These are phyloP conservation scores for Thermophis baileyi DNA, from an alignment of 2,113 vertebrate species.

Conservation along the genomic window DNA sequence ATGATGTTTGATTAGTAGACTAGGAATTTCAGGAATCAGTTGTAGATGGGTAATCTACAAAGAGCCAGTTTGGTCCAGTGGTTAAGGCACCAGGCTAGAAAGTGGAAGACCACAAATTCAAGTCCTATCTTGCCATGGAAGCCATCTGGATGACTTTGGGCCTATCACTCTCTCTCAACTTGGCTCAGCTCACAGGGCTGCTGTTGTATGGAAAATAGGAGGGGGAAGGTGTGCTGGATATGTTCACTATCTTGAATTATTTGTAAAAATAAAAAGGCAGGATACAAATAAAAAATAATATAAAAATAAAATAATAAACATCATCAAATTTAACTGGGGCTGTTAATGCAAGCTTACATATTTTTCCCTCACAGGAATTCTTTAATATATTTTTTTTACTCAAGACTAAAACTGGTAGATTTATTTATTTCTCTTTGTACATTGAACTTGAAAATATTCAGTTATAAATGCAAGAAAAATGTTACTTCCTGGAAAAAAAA, in stretches of 20 bases:
- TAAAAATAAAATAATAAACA: not conserved
- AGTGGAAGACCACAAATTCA: not conserved
- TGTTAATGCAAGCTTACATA: not conserved
- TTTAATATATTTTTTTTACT: not conserved
- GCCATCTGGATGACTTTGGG: not conserved
- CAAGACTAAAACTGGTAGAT: not conserved
- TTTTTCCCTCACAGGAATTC: no score
- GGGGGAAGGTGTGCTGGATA: not conserved
- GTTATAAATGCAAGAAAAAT: not conserved
- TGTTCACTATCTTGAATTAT: no score
- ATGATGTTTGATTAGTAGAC: not conserved
- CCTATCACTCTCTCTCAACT: not conserved
- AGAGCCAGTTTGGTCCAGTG: not conserved
- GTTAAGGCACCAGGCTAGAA: not conserved
- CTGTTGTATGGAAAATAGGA: not conserved
- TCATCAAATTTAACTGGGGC: not conserved
- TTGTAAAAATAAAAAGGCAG: no score
- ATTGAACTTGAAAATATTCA: not conserved
- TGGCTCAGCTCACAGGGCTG: not conserved
- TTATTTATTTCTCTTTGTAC: constrained; percentile 19
- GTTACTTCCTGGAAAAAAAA: not conserved
- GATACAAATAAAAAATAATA: not conserved
- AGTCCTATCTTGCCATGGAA: not conserved
- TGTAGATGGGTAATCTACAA: not conserved
- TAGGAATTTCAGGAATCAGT: not conserved